A percentile compares a stretch with the other conserved stretches of the same genome.
These are phyloP conservation scores for Drosophila nigrodunni DNA, from an alignment of 1,140 invertebrate species.

Conservation along the genomic window DNA sequence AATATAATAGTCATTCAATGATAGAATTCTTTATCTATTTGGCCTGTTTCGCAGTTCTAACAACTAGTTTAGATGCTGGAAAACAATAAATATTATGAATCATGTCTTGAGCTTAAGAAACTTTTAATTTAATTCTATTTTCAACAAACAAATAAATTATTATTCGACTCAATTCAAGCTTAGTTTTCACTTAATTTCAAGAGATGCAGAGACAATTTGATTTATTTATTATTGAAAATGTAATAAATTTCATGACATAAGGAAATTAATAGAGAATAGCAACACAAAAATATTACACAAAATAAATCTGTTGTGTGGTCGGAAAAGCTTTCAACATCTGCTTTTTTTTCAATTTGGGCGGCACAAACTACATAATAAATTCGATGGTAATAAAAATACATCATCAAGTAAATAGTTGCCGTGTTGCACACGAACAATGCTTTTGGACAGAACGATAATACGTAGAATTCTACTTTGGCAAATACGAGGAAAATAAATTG, in stretches of 20 bases:
- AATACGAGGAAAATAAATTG: conserved; percentile 75
- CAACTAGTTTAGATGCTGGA: too few species aligned
- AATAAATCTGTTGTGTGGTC: conserved; percentile 44
- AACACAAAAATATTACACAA: conserved; percentile 21
- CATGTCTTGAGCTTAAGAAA: too few species aligned
- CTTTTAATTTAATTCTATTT: too few species aligned
- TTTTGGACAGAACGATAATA: conserved; percentile 25
- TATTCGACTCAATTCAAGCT: too few species aligned
- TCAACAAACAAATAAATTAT: too few species aligned
- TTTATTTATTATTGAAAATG: neutral
- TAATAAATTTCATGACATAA: conserved; percentile 13
- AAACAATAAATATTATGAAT: too few species aligned
- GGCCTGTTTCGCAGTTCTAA: neutral
- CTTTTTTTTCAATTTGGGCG: conserved; percentile 56
- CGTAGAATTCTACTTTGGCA: conserved; percentile 56
- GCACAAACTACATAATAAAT: conserved; percentile 68
- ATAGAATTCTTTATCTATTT: conserved; percentile 31
- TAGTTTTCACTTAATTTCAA: neutral
- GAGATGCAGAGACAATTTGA: neutral
- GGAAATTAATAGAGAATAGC: conserved; percentile 38
- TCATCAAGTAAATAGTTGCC: conserved; percentile 80
- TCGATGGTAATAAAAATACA: conserved; percentile 75
- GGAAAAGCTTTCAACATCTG: conserved; percentile 56
- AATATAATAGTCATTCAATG: conserved; percentile 43
- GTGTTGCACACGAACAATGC: conserved; percentile 60